Conservation (phyloP, 92 coral and sea anemone species). For the Anthopleura xanthogrammica region DNA sequence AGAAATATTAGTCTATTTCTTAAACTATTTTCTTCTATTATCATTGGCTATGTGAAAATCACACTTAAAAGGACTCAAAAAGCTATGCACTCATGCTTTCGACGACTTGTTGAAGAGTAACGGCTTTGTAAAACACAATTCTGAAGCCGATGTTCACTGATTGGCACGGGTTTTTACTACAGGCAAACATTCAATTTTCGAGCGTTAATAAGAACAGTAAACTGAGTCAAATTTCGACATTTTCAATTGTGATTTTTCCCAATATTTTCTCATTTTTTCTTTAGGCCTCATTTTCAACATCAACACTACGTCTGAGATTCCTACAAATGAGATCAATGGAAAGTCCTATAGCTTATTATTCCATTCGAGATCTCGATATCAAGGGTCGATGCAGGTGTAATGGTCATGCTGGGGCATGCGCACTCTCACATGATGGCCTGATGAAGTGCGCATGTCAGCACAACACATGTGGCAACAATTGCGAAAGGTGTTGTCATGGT, state of each 20-base stretch:
- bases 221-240: too few relatives aligned
- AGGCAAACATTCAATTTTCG: too few relatives aligned
- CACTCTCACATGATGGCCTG: slow-evolving; percentile 42
- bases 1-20: background rate
- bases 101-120: too few relatives aligned
- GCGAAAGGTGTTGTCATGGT: slow-evolving; percentile 59
- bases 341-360: slow-evolving; percentile 19
- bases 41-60: too few relatives aligned
- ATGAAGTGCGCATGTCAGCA: slow-evolving; percentile 58
- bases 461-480: slow-evolving; percentile 61
- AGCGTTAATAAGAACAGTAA: too few relatives aligned
- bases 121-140: too few relatives aligned
- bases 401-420: slow-evolving; percentile 60
- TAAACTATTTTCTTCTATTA: too few relatives aligned
- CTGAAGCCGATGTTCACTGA: too few relatives aligned
- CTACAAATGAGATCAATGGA: background rate
- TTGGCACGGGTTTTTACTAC: too few relatives aligned
- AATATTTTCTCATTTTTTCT: background rate
- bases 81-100: too few relatives aligned
- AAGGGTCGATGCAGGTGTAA: slow-evolving; percentile 56
- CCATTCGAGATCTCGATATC: slow-evolving; percentile 44
- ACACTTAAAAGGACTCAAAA: too few relatives aligned
- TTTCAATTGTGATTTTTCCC: too few relatives aligned
- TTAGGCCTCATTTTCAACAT: background rate
- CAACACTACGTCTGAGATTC: slow-evolving; percentile 2